Evolutionary conservation across 1,140 invertebrate genomes (phyloP).

Genomic region (Mya arenaria): DNA sequence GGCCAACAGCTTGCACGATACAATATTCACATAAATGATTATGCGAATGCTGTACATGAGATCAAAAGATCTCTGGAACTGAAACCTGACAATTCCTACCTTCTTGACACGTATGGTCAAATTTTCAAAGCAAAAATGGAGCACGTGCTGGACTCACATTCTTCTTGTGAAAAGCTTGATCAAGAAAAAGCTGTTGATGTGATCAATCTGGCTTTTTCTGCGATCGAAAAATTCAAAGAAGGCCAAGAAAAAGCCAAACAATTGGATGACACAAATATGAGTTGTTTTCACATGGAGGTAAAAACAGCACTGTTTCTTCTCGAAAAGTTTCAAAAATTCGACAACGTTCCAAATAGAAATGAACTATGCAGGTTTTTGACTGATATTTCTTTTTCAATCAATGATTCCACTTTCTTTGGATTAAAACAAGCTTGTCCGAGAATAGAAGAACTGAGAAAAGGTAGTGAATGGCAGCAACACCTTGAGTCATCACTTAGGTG

Average conservation of each 20-base stretch:
- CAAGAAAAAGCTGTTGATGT: neutral
- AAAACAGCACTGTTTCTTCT: slow-evolving; percentile 27
- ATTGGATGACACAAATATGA: slow-evolving; percentile 27
- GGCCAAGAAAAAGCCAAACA: slow-evolving; percentile 10
- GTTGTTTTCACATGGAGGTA: slow-evolving; percentile 33
- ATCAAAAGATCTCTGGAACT: slow-evolving; percentile 17
- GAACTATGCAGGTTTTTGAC: slow-evolving; percentile 5
- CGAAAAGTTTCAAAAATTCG: slow-evolving; percentile 25
- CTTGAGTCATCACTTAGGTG: slow-evolving; percentile 8
- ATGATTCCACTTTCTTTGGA: neutral
- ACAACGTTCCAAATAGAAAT: neutral
- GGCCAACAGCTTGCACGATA: slow-evolving; percentile 38
- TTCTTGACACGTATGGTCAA: slow-evolving; percentile 41
- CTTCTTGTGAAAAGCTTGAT: neutral
- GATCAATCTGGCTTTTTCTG: slow-evolving; percentile 24
- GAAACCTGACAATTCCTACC: slow-evolving; percentile 19
- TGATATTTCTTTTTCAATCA: neutral
- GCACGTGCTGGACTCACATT: neutral
- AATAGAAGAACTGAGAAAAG: slow-evolving; percentile 21
- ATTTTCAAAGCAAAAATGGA: slow-evolving; percentile 41
- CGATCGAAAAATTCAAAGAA: slow-evolving; percentile 17
- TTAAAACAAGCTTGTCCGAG: neutral
- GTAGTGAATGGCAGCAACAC: slow-evolving; percentile 4
- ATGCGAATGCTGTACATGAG: slow-evolving; percentile 1
- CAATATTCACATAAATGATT: slow-evolving; percentile 25